Evolutionary conservation across 2,888 invertebrate species (phyloP).

Genomic region (Eupithecia inturbata): DNA sequence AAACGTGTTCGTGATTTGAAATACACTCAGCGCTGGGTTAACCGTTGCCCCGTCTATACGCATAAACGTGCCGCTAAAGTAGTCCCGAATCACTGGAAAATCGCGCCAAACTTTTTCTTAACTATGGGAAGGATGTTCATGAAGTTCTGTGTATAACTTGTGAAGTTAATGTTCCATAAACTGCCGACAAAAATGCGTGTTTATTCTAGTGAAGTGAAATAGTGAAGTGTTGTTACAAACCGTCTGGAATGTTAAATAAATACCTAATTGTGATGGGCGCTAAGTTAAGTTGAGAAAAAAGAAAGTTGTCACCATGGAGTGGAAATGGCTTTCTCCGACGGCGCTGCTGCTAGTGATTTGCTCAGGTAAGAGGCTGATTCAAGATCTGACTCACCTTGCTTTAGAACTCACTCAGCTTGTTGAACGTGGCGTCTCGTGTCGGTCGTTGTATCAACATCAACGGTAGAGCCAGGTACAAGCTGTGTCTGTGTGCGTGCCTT

Average conservation of each 20-base stretch:
- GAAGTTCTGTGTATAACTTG: conserved; percentile 54
- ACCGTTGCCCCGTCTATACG: conserved; percentile 65
- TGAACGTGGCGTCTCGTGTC: conserved; percentile 51
- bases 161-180: conserved; percentile 52
- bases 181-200: conserved; percentile 51
- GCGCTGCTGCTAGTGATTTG: conserved; percentile 78
- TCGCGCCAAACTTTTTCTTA: conserved; percentile 72
- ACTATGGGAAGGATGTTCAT: conserved; percentile 64
- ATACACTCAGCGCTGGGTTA: conserved; percentile 72
- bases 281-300: conserved; percentile 63
- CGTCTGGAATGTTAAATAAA: conserved; percentile 44
- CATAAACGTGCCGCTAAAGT: conserved; percentile 55
- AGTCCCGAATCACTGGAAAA: conserved; percentile 50
- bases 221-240: conserved; percentile 49
- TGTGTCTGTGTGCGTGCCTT: conserved; percentile 55
- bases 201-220: conserved; percentile 53
- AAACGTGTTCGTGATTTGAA: conserved; percentile 60
- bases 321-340: conserved; percentile 76
- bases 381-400: conserved; percentile 71
- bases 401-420: conserved; percentile 49
- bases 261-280: conserved; percentile 67
- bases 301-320: conserved; percentile 77
- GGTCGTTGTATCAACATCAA: conserved; percentile 57
- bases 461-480: conserved; percentile 43
- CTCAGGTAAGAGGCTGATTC: conserved; percentile 78